phyloP scores from a whole-genome alignment of 2,888 invertebrate species.

The Oscheius sp. region DNA sequence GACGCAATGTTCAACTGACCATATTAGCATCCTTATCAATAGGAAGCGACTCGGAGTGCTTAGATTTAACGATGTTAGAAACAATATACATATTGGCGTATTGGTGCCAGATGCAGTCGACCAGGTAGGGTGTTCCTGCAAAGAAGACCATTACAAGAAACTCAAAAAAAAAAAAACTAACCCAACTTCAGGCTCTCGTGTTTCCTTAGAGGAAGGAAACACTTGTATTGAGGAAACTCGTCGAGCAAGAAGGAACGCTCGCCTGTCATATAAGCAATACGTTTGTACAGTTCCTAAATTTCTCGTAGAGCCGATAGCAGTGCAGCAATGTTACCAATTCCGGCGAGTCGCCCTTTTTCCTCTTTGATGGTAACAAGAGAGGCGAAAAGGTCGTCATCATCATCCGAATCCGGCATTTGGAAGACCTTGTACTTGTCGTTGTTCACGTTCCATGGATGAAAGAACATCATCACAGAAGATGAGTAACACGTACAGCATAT shows the following conservation, averaged over 20 bases:
- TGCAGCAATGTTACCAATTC: neutral
- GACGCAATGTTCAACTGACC: neutral
- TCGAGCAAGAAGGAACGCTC: constrained; percentile 8
- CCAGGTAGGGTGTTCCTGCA: constrained; percentile 4
- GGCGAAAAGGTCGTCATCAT: neutral
- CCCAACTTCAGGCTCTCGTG: neutral
- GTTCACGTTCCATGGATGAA: constrained; percentile 16
- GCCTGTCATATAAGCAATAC: constrained; percentile 18
- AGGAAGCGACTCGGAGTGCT: neutral
- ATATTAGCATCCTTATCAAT: neutral
- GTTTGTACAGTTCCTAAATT: constrained; percentile 15
- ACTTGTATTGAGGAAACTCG: constrained; percentile 10
- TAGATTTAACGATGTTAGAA: neutral
- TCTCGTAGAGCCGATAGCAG: neutral
- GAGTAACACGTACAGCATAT: neutral
- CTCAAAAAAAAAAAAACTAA: neutral
- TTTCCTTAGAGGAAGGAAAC: neutral
- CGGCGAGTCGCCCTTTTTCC: too few relatives aligned
- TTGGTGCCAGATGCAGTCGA: constrained; percentile 18
- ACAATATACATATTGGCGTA: constrained; percentile 15
- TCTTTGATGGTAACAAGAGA: neutral
- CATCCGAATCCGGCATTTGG: constrained; percentile 1
- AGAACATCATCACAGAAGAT: neutral
- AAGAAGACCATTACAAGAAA: neutral
- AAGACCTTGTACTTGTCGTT: neutral